phyloP scores from a whole-genome alignment of 2,888 invertebrate genomes.

The Dynastes hyllus region DNA sequence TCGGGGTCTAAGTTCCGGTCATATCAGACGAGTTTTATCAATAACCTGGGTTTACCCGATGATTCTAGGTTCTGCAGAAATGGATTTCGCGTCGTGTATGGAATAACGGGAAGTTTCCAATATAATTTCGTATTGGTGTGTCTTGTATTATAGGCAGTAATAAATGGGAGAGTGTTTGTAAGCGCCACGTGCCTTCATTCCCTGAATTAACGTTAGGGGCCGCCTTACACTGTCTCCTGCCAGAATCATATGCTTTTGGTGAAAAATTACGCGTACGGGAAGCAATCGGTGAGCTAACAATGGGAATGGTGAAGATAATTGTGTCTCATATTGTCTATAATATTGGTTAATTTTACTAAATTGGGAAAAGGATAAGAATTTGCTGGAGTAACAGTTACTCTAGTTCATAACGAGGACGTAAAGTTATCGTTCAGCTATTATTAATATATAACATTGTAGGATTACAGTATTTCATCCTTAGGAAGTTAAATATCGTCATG shows the following conservation, averaged over 20 bases:
- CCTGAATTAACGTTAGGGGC: conserved; percentile 66
- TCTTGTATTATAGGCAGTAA: background rate
- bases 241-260: conserved; percentile 66
- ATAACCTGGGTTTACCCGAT: background rate
- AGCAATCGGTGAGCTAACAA: background rate
- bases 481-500: no score
- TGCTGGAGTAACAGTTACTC: no score
- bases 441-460: no score
- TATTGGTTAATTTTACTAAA: no score
- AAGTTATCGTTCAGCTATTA: no score
- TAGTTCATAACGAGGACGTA: no score
- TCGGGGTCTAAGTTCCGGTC: background rate
- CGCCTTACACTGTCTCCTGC: conserved; percentile 66
- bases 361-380: no score
- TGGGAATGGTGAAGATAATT: no score
- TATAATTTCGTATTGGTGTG: conserved; percentile 49
- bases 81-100: conserved; percentile 65
- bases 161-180: conserved; percentile 57
- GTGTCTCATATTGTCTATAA: no score
- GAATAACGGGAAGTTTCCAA: conserved; percentile 63
- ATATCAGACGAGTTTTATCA: conserved; percentile 19
- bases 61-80: no score
- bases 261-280: conserved; percentile 65
- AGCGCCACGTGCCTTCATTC: conserved; percentile 66
- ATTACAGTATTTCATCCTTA: no score